Base-by-base conservation (phyloP, 2,113 vertebrate species). In the Erythrolamprus reginae region DNA sequence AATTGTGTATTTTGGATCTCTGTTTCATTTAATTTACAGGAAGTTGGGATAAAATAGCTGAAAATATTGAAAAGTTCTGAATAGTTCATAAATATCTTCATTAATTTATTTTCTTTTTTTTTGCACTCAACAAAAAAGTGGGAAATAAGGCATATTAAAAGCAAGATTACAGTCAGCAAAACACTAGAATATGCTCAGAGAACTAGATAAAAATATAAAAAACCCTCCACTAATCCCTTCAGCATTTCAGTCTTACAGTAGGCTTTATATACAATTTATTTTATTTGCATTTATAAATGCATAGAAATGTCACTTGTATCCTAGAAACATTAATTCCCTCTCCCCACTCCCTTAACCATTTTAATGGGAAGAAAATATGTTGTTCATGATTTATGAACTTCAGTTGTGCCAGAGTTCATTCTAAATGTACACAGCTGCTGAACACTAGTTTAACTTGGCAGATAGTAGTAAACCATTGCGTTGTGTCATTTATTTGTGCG, bases 401-500 rank as follows among this genome's bases (percentile, higher is more conserved):
- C 91, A 92, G 92, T 94, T 95, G 96, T 97, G 97, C 96, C 96
- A 97, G 95, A 94, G 95, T 96, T 97, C 97, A 96, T 95, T 96
- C 97, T 96, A 97, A 97, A 97, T 96, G 96, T 96, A 95, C 96
- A 96, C 97, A 97, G 97, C 97, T 97, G 97, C 95, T 97, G 95
- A 7, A 91, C 95, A 94, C 94, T 93, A 96, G 96, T 97, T 97
- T 97, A 95, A 96, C 97, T 97, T 97, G 97, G 97, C 97, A 97
- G 97, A 97, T 97, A 96, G 96, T 82, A 95, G 96, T 94, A 96
- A 96, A 95, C 95, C 93, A 94, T 97, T 95, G 96, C 96, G 94
- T 98, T 97, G 97, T 97, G 97, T 97, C 97, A 97, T 97, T 97
- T 98, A 96, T 98, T 97, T 97, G 97, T 97, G 89, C 93, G 96